Base-by-base conservation (phyloP, 2,113 vertebrate species). In the Dasyurus viverrinus region DNA sequence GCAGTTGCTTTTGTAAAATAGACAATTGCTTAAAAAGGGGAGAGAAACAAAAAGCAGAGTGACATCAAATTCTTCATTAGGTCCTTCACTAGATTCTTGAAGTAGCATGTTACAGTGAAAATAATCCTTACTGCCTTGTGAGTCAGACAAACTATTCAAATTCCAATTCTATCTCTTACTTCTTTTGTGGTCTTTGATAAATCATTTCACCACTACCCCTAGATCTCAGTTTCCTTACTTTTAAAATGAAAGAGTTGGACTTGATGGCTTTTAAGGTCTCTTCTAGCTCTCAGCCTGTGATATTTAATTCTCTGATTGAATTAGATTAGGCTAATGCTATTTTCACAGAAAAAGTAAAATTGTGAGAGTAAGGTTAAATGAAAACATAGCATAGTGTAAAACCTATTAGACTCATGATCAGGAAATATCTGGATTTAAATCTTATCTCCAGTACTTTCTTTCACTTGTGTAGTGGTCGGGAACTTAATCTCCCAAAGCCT, bases 1-100 rank as follows among this genome's bases (percentile, higher is more conserved):
- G 0, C 89, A 92, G 54, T 93, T 19, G 26, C 19, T 96, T 54
- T 55, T 53, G n/a, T 89, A 68, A 95, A 96, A 89, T 76, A 2
- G 10, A 60, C 57, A 60, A 60, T 30, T 60, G 60, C 36, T 68
- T 36, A 16, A 68, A 68, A 36, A 36, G 12, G 60, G n/a, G 68
- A 84, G 36, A 26, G 60, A 76, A 76, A 76, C 60, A 76, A 76
- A 76, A 76, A 4, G 36, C 60, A 76, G 60, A 76, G 14, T n/a
- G 36, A 76, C 36, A 76, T 76, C 60, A n/a, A 5, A 42, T 42
- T 84, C 16, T 84, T 42, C n/a, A 84, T 84, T 42, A 42, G n/a
- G 1, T 2, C n/a, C 16, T 84, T 84, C 16, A 84, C 16, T 19
- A 42, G n/a, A 84, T 22, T 2, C n/a, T 84, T 84, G 68, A 84